A percentile compares a stretch with the other conserved stretches of the same genome.
phyloP scores from a whole-genome alignment of 2,888 invertebrate genomes.

The Tupiocoris notatus region DNA sequence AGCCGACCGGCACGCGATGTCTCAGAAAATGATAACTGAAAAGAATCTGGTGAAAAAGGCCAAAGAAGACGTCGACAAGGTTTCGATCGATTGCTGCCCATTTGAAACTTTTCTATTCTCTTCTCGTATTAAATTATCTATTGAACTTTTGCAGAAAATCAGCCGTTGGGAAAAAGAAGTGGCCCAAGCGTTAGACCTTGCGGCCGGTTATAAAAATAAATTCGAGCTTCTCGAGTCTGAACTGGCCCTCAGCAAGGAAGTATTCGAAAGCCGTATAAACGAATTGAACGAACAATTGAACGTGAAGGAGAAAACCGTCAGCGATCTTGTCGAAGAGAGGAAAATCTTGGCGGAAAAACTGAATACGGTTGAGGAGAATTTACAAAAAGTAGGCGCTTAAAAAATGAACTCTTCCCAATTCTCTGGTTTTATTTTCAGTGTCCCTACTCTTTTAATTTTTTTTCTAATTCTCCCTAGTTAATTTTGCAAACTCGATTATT shows the following conservation, averaged over 20 bases:
- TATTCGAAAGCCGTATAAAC: constrained; percentile 53
- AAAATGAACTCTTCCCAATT: no score
- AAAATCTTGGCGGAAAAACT: constrained; percentile 62
- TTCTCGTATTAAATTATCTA: no score
- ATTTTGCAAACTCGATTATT: no score
- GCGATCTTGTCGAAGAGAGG: constrained; percentile 60
- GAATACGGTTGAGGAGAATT: constrained; percentile 60
- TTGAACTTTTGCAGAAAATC: constrained; percentile 55
- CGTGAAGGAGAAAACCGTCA: constrained; percentile 56
- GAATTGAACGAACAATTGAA: constrained; percentile 53
- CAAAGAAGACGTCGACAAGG: constrained; percentile 47
- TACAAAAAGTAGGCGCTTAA: constrained; percentile 63
- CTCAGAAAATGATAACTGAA: constrained; percentile 48
- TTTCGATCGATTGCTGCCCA: no score
- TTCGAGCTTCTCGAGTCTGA: constrained; percentile 58
- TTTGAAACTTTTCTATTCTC: no score
- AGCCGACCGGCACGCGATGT: constrained; percentile 50
- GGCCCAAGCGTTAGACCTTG: constrained; percentile 68
- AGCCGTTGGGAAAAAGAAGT: constrained; percentile 69
- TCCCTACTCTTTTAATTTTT: no score
- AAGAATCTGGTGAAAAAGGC: constrained; percentile 39
- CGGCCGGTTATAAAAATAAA: constrained; percentile 67
- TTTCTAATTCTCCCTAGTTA: no score
- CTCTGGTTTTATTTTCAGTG: no score
- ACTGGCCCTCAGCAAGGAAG: constrained; percentile 42